Evolutionary conservation across 2,888 invertebrate genomes (phyloP).

Genomic region (Oscheius sp.): DNA sequence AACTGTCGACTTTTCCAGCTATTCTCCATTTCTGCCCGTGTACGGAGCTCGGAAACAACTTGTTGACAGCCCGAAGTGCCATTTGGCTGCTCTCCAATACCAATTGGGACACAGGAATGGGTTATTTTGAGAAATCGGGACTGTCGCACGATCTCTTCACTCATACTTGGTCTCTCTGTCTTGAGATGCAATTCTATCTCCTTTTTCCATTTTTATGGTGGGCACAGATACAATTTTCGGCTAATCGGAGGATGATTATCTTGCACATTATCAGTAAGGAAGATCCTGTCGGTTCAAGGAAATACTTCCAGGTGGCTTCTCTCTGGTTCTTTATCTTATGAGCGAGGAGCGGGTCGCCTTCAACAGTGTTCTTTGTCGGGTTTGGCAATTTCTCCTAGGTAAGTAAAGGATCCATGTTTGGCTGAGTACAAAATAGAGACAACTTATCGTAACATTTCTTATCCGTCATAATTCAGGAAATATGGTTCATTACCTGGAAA

Average conservation of each 20-base stretch:
- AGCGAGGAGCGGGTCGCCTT: neutral
- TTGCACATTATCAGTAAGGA: neutral
- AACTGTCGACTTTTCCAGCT: neutral
- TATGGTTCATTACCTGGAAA: neutral
- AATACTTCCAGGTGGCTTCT: neutral
- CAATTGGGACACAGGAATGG: neutral
- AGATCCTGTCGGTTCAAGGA: neutral
- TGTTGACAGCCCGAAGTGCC: neutral
- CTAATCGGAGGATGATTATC: neutral
- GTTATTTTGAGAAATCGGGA: slow-evolving; percentile 10
- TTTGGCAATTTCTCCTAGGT: slow-evolving; percentile 26
- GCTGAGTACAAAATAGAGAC: too few relatives aligned
- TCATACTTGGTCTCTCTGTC: slow-evolving; percentile 23
- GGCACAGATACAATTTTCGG: neutral
- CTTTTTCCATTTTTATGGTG: slow-evolving; percentile 8
- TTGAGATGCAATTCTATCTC: slow-evolving; percentile 28
- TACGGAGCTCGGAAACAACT: neutral
- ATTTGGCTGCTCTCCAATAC: neutral
- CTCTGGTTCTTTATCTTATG: neutral
- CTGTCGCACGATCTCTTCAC: slow-evolving; percentile 20
- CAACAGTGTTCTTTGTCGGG: slow-evolving; percentile 17
- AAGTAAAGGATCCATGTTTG: neutral
- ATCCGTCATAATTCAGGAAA: neutral
- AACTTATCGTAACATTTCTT: neutral
- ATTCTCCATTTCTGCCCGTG: neutral